These are phyloP conservation scores for Lasioglossum pauxillum DNA, from an alignment of 2,888 invertebrate genomes.

Conservation along the genomic window DNA sequence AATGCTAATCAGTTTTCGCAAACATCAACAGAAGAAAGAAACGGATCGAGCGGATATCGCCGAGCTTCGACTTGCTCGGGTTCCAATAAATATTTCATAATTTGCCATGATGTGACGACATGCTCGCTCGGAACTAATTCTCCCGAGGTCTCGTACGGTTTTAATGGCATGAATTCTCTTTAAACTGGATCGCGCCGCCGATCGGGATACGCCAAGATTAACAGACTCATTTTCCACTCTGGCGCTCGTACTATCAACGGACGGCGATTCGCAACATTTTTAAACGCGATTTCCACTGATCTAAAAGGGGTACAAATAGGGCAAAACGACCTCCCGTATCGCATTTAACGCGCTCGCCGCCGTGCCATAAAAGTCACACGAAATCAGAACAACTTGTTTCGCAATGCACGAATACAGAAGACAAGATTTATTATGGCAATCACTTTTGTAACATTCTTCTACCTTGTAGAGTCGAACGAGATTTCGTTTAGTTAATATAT, in stretches of 20 bases:
- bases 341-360: not conserved
- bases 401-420: too few species aligned
- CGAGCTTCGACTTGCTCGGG: not conserved
- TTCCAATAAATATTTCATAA: slow-evolving; percentile 53
- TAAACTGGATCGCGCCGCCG: not conserved
- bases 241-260: not conserved
- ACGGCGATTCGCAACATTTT: not conserved
- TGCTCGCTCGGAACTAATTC: not conserved
- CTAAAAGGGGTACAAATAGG: not conserved
- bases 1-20: slow-evolving; percentile 50
- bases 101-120: slow-evolving; percentile 10
- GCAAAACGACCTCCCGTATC: not conserved
- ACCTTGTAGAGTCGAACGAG: too few species aligned
- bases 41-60: slow-evolving; percentile 36
- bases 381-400: not conserved
- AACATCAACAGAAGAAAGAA: slow-evolving; percentile 36
- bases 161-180: not conserved
- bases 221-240: not conserved
- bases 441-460: too few species aligned
- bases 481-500: too few species aligned
- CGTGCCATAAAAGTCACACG: not conserved
- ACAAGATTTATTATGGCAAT: too few species aligned
- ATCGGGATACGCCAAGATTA: not conserved
- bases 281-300: not conserved
- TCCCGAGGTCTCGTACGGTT: not conserved